phyloP scores from a whole-genome alignment of 2,113 vertebrate genomes.

The Podarcis raffonei region DNA sequence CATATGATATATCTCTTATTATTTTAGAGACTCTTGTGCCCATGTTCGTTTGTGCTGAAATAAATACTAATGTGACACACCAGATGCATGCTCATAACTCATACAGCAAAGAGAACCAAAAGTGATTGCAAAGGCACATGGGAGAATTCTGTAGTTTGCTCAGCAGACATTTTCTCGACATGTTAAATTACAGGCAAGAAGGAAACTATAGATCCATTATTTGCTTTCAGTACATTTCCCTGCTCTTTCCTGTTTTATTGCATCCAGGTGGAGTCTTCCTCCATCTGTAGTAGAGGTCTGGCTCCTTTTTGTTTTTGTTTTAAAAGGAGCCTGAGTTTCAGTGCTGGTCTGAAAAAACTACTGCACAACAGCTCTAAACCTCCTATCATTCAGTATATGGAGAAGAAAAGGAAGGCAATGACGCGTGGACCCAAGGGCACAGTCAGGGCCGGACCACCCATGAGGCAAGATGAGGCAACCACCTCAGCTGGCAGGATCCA shows the following conservation, averaged over 20 bases:
- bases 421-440: not conserved
- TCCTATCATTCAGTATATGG: not conserved
- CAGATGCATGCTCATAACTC: not conserved
- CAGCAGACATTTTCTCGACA: not conserved
- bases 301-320: not conserved
- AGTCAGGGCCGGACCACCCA: not conserved
- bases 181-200: not conserved
- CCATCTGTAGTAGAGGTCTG: not conserved
- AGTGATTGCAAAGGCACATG: not conserved
- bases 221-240: conserved; percentile 5
- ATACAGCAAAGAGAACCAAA: not conserved
- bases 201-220: not conserved
- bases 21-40: not conserved
- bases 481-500: no score
- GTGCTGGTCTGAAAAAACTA: not conserved
- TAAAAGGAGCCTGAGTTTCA: not conserved
- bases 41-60: not conserved
- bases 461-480: no score
- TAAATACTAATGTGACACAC: not conserved
- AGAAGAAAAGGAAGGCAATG: not conserved
- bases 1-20: not conserved
- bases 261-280: not conserved
- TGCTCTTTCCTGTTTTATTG: not conserved
- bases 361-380: not conserved
- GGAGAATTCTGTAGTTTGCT: conserved; percentile 5